Percentiles rank a stretch among this genome's conserved stretches.
Conservation (phyloP, 2,888 invertebrate genomes). For the Mesochorus sp. region DNA sequence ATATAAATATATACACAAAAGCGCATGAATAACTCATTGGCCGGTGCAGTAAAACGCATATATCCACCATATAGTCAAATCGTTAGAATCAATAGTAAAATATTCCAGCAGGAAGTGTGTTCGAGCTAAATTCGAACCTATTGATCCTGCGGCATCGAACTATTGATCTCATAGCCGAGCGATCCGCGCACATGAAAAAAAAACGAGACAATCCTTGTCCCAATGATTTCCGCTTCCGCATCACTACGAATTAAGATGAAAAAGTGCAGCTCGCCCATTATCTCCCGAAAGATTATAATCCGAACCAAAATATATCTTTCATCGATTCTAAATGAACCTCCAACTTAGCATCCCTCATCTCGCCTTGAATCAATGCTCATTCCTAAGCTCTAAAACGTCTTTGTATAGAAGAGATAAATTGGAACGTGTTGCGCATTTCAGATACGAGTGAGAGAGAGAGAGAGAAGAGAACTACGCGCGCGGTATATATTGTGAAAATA, state of each 20-base stretch:
- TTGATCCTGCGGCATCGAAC: neutral
- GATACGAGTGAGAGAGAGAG: neutral
- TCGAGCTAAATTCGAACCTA: neutral
- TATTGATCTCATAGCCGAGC: neutral
- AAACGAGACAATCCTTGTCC: too few relatives aligned
- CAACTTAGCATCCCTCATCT: too few relatives aligned
- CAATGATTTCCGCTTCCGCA: too few relatives aligned
- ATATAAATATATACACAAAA: too few relatives aligned
- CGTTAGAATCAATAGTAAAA: neutral
- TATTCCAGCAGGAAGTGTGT: conserved; percentile 30
- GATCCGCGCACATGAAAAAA: neutral
- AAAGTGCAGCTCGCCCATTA: too few relatives aligned
- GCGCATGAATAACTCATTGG: conserved; percentile 22
- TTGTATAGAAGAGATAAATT: too few relatives aligned
- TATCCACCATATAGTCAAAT: neutral
- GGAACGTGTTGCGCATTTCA: neutral
- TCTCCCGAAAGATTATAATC: too few relatives aligned
- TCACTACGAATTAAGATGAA: too few relatives aligned
- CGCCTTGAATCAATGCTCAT: too few relatives aligned
- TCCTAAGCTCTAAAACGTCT: too few relatives aligned
- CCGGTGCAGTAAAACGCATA: neutral
- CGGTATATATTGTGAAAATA: conserved; percentile 17
- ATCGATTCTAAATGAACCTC: too few relatives aligned
- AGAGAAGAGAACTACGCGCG: neutral
- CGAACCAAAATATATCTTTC: too few relatives aligned